Conservation (phyloP, 2,797 vertebrate species). For the Rhadinocentrus ornatus region DNA sequence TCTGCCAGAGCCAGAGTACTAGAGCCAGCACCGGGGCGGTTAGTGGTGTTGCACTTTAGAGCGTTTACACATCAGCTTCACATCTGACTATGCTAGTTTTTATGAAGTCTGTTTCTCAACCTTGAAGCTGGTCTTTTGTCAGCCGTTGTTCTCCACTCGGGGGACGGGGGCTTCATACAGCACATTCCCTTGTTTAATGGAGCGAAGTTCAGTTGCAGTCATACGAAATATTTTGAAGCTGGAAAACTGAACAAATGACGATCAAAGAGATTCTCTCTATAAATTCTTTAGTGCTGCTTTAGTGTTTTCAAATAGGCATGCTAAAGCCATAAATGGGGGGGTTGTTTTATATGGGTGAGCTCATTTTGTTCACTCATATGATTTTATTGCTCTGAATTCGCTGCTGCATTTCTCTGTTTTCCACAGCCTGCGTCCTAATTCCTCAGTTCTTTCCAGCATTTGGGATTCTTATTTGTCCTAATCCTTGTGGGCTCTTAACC, state of each 20-base stretch:
- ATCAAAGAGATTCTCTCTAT: neutral
- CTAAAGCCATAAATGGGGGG: neutral
- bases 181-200: neutral
- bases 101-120: neutral
- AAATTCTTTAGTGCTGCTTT: neutral
- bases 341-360: constrained; percentile 3
- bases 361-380: constrained; percentile 8
- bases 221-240: neutral
- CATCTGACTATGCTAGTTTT: neutral
- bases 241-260: neutral
- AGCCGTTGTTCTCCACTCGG: neutral
- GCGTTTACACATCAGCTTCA: no score
- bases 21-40: neutral
- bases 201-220: neutral
- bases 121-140: neutral
- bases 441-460: constrained; percentile 25
- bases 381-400: constrained; percentile 23
- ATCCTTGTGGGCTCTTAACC: constrained; percentile 61
- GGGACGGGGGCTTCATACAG: no score
- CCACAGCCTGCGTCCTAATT: constrained; percentile 24
- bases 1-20: neutral
- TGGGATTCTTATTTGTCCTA: constrained; percentile 44
- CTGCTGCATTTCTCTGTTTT: constrained; percentile 14
- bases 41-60: neutral
- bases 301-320: constrained; percentile 10